phyloP scores from a whole-genome alignment of 2,888 invertebrate species.

The Orchestes rusci region DNA sequence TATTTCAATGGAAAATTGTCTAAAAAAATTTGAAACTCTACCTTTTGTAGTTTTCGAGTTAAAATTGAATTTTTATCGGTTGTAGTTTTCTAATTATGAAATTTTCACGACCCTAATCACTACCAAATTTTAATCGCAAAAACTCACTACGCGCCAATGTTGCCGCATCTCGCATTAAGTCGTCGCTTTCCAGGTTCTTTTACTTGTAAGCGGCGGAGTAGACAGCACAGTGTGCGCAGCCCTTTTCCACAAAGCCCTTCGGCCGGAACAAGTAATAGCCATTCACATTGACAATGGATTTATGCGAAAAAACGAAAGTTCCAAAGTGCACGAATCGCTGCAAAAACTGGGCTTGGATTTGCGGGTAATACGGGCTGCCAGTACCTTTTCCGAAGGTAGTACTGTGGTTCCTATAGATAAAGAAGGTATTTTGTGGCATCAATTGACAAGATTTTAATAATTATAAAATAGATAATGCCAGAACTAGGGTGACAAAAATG shows the following conservation, averaged over 20 bases:
- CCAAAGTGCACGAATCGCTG: constrained; percentile 38
- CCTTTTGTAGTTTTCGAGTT: too few species aligned
- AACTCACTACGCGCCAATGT: too few species aligned
- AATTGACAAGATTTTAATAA: too few species aligned
- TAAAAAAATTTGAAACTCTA: too few species aligned
- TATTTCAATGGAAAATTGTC: too few species aligned
- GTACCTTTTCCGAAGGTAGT: constrained; percentile 70
- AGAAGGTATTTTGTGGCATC: constrained; percentile 17
- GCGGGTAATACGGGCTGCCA: constrained; percentile 65
- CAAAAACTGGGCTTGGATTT: constrained; percentile 36
- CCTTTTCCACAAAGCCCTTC: constrained; percentile 81
- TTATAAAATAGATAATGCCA: constrained; percentile 42
- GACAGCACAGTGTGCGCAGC: constrained; percentile 99
- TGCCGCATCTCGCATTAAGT: too few species aligned
- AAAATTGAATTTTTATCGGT: too few species aligned
- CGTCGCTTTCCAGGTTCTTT: constrained; percentile 56
- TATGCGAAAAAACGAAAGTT: constrained; percentile 94
- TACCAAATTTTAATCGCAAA: too few species aligned
- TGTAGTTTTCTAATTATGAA: too few species aligned
- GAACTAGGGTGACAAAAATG: constrained; percentile 69
- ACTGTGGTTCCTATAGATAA: constrained; percentile 59
- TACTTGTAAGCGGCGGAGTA: constrained; percentile 94
- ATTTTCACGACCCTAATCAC: too few species aligned
- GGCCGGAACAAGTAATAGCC: constrained; percentile 87
- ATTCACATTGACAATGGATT: constrained; percentile 99